Conservation (phyloP, 2,797 vertebrate species). For the Sciurus carolinensis region DNA sequence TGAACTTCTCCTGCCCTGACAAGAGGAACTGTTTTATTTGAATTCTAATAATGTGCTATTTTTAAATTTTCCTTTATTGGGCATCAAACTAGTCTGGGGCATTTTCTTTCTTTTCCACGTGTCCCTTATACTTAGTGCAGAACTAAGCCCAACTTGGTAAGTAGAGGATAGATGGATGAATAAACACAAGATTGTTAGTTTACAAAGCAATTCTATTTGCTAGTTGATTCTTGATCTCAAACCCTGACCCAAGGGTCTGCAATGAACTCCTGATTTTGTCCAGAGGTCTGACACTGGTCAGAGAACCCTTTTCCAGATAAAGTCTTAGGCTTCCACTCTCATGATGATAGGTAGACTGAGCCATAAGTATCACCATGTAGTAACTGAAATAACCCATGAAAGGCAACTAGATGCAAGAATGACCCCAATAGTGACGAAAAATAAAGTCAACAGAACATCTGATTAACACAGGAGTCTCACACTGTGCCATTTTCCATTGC, state of each 20-base stretch:
- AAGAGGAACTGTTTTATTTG: background rate
- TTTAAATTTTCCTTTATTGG: background rate
- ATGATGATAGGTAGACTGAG: background rate
- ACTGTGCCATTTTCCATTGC: background rate
- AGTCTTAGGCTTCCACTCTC: background rate
- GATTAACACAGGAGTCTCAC: background rate
- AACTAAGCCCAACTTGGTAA: background rate
- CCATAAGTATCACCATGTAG: background rate
- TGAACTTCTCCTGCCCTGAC: background rate
- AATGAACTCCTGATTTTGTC: background rate
- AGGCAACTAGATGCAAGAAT: background rate
- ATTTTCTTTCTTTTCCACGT: conserved; percentile 10
- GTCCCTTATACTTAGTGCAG: background rate
- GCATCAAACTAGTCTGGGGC: conserved; percentile 1
- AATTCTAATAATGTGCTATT: background rate
- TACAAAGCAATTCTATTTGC: background rate
- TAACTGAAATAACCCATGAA: background rate
- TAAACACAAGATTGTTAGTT: conserved; percentile 14
- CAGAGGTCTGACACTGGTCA: background rate
- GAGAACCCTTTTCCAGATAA: background rate
- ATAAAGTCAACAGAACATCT: background rate
- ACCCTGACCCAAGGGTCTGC: background rate
- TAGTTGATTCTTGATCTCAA: conserved; percentile 29
- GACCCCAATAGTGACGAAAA: background rate
- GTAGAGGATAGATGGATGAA: background rate